Base-by-base conservation (phyloP, 2,888 invertebrate genomes). In the Galeruca laticollis region DNA sequence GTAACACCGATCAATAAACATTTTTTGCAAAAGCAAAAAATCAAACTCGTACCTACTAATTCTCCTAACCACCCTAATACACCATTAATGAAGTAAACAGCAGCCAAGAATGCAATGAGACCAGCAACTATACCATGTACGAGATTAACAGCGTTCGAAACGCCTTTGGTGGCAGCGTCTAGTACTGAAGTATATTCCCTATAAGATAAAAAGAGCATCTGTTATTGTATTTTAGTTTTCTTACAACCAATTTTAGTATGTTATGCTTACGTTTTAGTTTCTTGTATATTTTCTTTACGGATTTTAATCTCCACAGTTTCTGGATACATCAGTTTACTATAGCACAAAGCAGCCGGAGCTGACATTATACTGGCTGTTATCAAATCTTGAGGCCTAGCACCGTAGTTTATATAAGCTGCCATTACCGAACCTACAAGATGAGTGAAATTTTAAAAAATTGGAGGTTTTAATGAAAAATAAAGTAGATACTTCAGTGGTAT, bases 361-460 rank as follows among this genome's bases (percentile, higher is more conserved):
- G 97, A 95, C 98, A 99, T 98, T 0, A 99, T 93, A 72, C 95
- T 95, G 0, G 98, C 95, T 0, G 97, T 95, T 73, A 99, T 91
- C 47, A 99, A 86, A 84, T 98, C 95, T 0, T 94, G 90, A 0
- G 98, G 92, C 60, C 92, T 90, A 0, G 97, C 96, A 0, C 97
- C 97, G 84, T 95, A 97, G 2, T 89, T 89, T 64, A 98, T 94
- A 84, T 97, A 99, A 0, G 97, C 95, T 0, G 97, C 98, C 80
- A 99, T 86, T 0, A 98, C 96, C 0, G 96, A 93, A 13, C 93
- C 93, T 91, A 87, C 77, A 80, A 88, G 87, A 79, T 69, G 20
- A 70, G 54, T n/a, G n/a, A 56, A 18, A 59, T 40, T 21, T 56
- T 2, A 21, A 56, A 56, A 56, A 31, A 21, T 9, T 3, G 26